Evolutionary conservation across 2,113 vertebrate species (phyloP).

Genomic region (Micromys minutus): DNA sequence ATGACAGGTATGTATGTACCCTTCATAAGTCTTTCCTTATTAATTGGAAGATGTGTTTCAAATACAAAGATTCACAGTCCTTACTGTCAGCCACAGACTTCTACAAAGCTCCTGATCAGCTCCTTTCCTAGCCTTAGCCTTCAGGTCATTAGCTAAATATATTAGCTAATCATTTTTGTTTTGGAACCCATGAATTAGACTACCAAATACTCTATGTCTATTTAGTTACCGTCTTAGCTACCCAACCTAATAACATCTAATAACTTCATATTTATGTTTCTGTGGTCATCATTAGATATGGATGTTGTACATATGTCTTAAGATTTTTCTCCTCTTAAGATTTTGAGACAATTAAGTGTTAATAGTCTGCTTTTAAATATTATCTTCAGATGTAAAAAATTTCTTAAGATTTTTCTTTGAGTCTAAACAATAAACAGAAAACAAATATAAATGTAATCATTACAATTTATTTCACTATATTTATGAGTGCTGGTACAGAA

Average conservation of each 20-base stretch:
- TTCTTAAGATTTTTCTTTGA: neutral
- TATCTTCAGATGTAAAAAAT: neutral
- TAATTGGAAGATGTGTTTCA: neutral
- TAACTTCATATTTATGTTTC: neutral
- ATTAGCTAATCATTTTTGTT: too few relatives aligned
- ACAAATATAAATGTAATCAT: constrained; percentile 19
- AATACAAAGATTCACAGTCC: neutral
- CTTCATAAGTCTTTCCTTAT: neutral
- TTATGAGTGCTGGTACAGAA: neutral
- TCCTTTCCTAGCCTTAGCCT: neutral
- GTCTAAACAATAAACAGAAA: neutral
- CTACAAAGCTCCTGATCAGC: neutral
- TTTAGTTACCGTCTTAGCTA: neutral
- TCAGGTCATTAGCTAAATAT: neutral
- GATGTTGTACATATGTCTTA: neutral
- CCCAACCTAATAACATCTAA: neutral
- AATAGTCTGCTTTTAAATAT: constrained; percentile 2
- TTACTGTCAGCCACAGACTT: neutral
- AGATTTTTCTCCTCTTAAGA: constrained; percentile 1
- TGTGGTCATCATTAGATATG: neutral
- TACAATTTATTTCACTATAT: neutral
- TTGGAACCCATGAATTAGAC: neutral
- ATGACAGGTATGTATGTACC: neutral
- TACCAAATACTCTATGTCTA: neutral
- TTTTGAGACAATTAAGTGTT: neutral